phyloP scores from a whole-genome alignment of 2,113 vertebrate species.

The Caracal caracal region DNA sequence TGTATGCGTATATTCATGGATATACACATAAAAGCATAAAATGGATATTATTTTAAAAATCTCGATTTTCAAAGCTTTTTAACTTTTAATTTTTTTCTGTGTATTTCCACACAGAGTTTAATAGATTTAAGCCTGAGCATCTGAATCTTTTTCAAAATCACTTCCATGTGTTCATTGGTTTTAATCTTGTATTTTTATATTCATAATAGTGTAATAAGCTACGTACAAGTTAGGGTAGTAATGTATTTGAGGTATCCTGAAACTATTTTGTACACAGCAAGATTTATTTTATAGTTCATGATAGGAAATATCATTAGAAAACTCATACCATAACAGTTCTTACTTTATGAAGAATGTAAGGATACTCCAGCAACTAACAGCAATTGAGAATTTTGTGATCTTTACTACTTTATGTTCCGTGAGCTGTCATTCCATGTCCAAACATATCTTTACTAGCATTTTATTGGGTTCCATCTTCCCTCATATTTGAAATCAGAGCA shows the following conservation, averaged over 20 bases:
- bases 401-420: neutral
- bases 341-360: slow-evolving; percentile 9
- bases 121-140: neutral
- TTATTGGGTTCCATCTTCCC: neutral
- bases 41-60: neutral
- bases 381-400: slow-evolving; percentile 28
- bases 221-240: neutral
- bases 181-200: slow-evolving; percentile 9
- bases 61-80: slow-evolving; percentile 42
- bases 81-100: neutral
- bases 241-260: slow-evolving; percentile 28
- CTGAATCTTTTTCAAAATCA: neutral
- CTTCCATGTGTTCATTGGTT: neutral
- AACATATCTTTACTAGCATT: neutral
- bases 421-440: neutral
- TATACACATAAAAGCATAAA: neutral
- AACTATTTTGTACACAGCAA: neutral
- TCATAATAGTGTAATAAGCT: neutral
- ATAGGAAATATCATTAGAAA: slow-evolving; percentile 43
- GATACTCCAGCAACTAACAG: neutral
- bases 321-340: neutral
- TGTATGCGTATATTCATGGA: neutral
- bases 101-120: neutral
- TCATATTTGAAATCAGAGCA: neutral
- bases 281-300: neutral